A percentile compares a stretch with the other conserved stretches of the same genome.
Evolutionary conservation across 2,888 invertebrate genomes (phyloP).

Genomic region (Patella depressa): DNA sequence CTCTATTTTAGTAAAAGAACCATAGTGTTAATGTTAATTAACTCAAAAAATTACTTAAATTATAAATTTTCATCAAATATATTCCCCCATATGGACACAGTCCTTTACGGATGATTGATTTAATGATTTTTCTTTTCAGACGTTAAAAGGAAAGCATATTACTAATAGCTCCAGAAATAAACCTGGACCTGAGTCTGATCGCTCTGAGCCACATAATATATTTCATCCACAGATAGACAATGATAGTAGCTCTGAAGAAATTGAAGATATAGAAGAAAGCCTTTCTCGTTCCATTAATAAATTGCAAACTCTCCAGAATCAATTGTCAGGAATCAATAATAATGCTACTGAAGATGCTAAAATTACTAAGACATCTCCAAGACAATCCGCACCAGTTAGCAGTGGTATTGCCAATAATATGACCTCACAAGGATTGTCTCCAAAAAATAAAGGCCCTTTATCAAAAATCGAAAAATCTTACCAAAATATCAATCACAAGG

Average conservation of each 20-base stretch:
- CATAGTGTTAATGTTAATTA: no score
- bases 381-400: constrained; percentile 6
- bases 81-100: no score
- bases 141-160: no score
- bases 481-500: constrained; percentile 69
- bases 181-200: constrained; percentile 7
- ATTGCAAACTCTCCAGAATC: constrained; percentile 41
- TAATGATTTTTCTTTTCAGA: no score
- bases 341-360: constrained; percentile 15
- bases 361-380: constrained; percentile 15
- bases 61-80: no score
- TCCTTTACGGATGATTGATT: no score
- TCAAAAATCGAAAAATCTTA: constrained; percentile 67
- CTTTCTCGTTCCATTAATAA: constrained; percentile 44
- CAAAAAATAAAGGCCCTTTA: constrained; percentile 61
- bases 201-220: constrained; percentile 51
- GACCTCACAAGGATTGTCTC: constrained; percentile 60
- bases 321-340: constrained; percentile 38
- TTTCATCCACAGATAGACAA: constrained; percentile 53
- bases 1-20: no score
- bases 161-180: no score
- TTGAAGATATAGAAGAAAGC: constrained; percentile 46
- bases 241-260: constrained; percentile 52
- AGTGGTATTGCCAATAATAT: constrained; percentile 66
- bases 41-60: no score